Evolutionary conservation across 2,888 invertebrate genomes (phyloP).

Genomic region (Caradrina clavipalpis): DNA sequence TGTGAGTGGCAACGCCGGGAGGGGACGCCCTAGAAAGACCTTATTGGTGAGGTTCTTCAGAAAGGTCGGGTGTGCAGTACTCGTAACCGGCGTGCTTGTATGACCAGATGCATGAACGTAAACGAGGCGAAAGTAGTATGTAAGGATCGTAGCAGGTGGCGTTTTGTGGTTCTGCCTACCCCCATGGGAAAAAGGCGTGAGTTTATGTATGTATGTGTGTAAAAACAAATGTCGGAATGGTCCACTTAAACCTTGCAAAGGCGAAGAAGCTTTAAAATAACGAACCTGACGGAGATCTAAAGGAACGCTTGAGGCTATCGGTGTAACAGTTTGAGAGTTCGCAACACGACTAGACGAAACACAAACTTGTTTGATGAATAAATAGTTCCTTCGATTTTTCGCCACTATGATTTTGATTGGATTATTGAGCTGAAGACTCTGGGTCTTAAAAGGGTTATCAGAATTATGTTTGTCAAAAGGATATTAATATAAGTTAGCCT

Average conservation of each 20-base stretch:
- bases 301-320: slow-evolving; percentile 37
- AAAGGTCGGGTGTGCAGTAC: no score
- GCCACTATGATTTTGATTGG: slow-evolving; percentile 2
- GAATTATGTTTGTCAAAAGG: slow-evolving; percentile 1
- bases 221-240: slow-evolving; percentile 43
- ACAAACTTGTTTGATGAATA: slow-evolving; percentile 6
- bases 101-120: no score
- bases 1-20: no score
- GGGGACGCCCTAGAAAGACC: no score
- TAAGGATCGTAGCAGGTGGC: no score
- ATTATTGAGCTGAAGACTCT: slow-evolving; percentile 20
- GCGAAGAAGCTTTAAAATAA: slow-evolving; percentile 42
- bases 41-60: no score
- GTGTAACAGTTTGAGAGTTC: slow-evolving; percentile 33
- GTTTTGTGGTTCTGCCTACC: no score
- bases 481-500: slow-evolving; percentile 2
- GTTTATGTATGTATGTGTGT: no score
- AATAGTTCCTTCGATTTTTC: slow-evolving; percentile 16
- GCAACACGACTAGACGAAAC: slow-evolving; percentile 13
- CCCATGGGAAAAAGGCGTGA: no score
- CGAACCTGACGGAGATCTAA: slow-evolving; percentile 48
- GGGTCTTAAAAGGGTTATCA: not conserved
- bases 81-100: no score
- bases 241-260: slow-evolving; percentile 39
- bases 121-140: no score